Percentiles rank a stretch among this genome's conserved stretches.
These are phyloP conservation scores for Pristionchus japonicus DNA, from an alignment of 2,888 invertebrate species.

Conservation along the genomic window DNA sequence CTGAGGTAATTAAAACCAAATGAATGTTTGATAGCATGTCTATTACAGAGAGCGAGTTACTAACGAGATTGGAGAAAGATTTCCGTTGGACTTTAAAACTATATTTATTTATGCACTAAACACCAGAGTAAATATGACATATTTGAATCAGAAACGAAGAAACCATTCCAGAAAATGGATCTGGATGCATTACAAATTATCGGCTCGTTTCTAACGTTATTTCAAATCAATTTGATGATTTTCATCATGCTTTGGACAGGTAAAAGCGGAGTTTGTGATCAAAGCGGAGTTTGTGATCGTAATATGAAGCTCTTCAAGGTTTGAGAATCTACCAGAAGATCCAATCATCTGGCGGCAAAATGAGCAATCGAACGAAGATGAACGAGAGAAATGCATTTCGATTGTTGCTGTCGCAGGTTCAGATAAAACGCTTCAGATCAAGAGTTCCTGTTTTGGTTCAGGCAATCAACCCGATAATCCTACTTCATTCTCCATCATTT, in stretches of 20 bases:
- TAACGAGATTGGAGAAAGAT: background rate
- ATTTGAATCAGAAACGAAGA: background rate
- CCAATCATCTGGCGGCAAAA: background rate
- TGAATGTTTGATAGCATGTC: too few relatives aligned
- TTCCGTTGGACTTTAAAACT: background rate
- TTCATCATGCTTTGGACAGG: background rate
- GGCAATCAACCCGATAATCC: background rate
- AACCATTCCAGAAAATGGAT: background rate
- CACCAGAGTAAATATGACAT: background rate
- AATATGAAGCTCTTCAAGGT: background rate
- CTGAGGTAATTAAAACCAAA: background rate
- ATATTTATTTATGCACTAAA: background rate
- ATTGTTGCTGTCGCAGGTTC: background rate
- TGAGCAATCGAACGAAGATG: background rate
- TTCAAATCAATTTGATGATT: background rate
- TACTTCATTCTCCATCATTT: background rate
- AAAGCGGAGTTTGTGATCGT: background rate
- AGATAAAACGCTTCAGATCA: too few relatives aligned
- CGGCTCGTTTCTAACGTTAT: background rate
- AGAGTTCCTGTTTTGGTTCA: background rate
- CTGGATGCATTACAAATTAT: background rate
- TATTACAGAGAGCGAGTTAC: background rate
- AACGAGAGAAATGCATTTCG: background rate
- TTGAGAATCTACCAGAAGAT: background rate
- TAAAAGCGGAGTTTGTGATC: background rate